These are phyloP conservation scores for Cosmia pyralina DNA, from an alignment of 2,888 invertebrate species.

Conservation along the genomic window DNA sequence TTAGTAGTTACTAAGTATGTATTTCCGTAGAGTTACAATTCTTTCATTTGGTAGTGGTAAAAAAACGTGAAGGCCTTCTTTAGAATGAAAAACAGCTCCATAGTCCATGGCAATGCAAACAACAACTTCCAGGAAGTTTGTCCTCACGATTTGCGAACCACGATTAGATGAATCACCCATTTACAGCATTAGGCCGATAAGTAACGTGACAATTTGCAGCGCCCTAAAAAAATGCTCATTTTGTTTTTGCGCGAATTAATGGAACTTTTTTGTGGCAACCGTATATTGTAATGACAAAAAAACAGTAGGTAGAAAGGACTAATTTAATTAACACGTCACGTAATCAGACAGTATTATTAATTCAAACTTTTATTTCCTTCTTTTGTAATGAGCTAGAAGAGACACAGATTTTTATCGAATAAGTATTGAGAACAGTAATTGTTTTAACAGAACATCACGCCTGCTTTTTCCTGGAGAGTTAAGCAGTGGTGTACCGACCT, in stretches of 20 bases:
- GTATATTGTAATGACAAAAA: not conserved
- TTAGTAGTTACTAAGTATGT: not conserved
- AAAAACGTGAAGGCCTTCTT: conserved; percentile 33
- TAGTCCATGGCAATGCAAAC: conserved; percentile 7
- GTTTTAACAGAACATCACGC: not conserved
- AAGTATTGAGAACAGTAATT: not conserved
- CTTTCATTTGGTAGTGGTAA: not conserved
- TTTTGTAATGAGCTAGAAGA: conserved; percentile 1
- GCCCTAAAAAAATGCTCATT: conserved; percentile 11
- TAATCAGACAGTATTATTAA: not conserved
- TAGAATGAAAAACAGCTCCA: conserved; percentile 2
- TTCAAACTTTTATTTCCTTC: conserved; percentile 21
- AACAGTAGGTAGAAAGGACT: conserved; percentile 24
- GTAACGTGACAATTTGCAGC: conserved; percentile 8
- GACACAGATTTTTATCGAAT: conserved; percentile 4
- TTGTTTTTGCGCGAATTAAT: conserved; percentile 15
- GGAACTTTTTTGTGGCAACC: conserved; percentile 14
- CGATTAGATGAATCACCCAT: conserved; percentile 33
- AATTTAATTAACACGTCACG: conserved; percentile 22
- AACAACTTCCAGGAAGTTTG: conserved; percentile 50
- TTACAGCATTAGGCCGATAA: too few species aligned
- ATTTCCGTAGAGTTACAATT: not conserved
- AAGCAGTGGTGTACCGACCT: too few species aligned
- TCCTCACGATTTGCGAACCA: conserved; percentile 14
- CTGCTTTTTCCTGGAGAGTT: not conserved